These are phyloP conservation scores for Seriola dumerili DNA, from an alignment of 2,113 vertebrate species.

Conservation along the genomic window DNA sequence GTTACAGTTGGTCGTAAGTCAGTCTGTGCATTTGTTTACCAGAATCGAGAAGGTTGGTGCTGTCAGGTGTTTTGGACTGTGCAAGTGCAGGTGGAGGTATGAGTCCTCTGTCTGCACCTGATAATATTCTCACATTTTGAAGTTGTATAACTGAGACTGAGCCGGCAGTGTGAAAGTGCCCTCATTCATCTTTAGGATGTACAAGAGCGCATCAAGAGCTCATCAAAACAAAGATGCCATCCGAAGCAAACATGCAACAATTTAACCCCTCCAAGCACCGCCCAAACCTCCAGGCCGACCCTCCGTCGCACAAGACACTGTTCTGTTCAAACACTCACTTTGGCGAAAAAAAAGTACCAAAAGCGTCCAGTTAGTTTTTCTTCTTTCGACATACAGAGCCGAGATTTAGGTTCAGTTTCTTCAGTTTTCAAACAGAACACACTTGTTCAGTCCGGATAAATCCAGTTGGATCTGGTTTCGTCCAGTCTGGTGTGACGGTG, in stretches of 20 bases:
- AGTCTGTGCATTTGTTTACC: neutral
- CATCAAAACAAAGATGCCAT: neutral
- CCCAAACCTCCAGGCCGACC: neutral
- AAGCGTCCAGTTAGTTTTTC: constrained; percentile 10
- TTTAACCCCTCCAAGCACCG: neutral
- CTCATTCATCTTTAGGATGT: constrained; percentile 6
- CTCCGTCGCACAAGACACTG: neutral
- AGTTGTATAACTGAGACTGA: neutral
- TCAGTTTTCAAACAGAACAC: neutral
- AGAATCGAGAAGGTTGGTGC: too few relatives aligned
- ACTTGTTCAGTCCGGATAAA: neutral
- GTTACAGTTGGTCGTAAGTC: neutral
- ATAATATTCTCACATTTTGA: neutral
- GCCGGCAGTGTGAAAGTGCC: neutral
- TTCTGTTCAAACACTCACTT: constrained; percentile 14
- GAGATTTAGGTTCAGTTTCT: neutral
- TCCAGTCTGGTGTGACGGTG: neutral
- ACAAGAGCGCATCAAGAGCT: neutral
- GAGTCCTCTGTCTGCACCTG: neutral
- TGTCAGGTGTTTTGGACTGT: neutral
- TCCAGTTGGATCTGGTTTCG: neutral
- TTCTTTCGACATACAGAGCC: neutral
- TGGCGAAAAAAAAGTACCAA: constrained; percentile 45
- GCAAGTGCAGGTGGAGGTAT: neutral
- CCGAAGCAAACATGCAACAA: constrained; percentile 22